Conservation (phyloP, 2,113 vertebrate species). For the Silurus glanis region DNA sequence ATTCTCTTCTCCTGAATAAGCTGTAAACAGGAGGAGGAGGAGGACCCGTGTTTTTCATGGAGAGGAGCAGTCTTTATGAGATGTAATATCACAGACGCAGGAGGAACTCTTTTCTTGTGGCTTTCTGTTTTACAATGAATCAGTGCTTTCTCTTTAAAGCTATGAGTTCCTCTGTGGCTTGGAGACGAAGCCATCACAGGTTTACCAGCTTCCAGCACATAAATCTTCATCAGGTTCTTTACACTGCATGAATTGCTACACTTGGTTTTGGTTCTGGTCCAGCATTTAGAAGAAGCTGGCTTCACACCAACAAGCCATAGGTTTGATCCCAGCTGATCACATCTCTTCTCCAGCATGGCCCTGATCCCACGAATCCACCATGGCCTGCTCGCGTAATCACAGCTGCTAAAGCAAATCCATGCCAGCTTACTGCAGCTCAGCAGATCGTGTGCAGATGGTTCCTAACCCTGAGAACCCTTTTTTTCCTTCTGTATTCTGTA, state of each 20-base stretch:
- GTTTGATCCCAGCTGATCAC: constrained; percentile 8
- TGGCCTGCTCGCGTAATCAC: constrained; percentile 1
- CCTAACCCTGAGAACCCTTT: constrained; percentile 9
- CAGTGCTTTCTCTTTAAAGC: background rate
- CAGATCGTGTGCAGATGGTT: constrained; percentile 27
- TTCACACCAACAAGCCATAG: background rate
- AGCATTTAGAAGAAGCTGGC: background rate
- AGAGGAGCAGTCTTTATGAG: constrained; percentile 11
- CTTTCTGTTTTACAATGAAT: background rate
- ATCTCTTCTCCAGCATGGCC: background rate
- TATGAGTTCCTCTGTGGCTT: background rate
- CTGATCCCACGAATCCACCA: background rate
- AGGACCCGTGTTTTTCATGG: background rate
- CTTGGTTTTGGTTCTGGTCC: background rate
- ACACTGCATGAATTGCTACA: background rate
- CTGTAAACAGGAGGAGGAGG: constrained; percentile 14
- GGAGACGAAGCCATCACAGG: background rate
- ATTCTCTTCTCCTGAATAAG: constrained; percentile 22
- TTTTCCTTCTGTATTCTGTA: background rate
- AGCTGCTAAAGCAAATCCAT: constrained; percentile 13
- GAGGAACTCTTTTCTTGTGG: background rate
- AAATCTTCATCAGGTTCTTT: constrained; percentile 1
- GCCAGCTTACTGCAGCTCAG: constrained; percentile 21
- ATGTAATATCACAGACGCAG: constrained; percentile 4
- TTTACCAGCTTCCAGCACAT: background rate